Evolutionary conservation across 2,888 invertebrate genomes (phyloP).

Genomic region (Nephrotoma flavescens): DNA sequence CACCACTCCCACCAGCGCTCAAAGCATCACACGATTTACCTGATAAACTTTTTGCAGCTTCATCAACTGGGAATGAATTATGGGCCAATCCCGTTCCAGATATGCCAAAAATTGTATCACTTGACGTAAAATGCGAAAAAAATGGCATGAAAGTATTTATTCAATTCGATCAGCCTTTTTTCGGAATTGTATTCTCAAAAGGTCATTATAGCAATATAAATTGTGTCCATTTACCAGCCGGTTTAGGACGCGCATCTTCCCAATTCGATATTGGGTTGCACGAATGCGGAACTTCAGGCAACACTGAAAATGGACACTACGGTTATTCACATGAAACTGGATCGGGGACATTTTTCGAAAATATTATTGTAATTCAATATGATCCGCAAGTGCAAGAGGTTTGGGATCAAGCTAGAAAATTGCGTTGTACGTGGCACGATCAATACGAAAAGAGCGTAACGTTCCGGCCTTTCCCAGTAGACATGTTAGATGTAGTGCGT

Average conservation of each 20-base stretch:
- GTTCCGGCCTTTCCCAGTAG: slow-evolving; percentile 86
- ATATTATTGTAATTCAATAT: slow-evolving; percentile 85
- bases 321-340: slow-evolving; percentile 79
- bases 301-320: slow-evolving; percentile 76
- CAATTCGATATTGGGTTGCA: slow-evolving; percentile 86
- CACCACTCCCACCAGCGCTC: slow-evolving; percentile 42
- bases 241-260: slow-evolving; percentile 69
- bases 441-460: slow-evolving; percentile 92
- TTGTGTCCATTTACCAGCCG: slow-evolving; percentile 82
- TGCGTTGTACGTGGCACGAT: slow-evolving; percentile 90
- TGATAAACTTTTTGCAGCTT: slow-evolving; percentile 22
- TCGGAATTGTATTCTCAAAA: slow-evolving; percentile 90
- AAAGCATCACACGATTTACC: slow-evolving; percentile 27
- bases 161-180: slow-evolving; percentile 89
- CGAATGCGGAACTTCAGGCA: slow-evolving; percentile 83
- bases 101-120: slow-evolving; percentile 83
- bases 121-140: slow-evolving; percentile 90
- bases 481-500: slow-evolving; percentile 87
- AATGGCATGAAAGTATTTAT: slow-evolving; percentile 86
- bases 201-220: slow-evolving; percentile 87
- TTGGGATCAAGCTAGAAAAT: slow-evolving; percentile 86
- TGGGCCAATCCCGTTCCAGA: slow-evolving; percentile 79
- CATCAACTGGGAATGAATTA: slow-evolving; percentile 46
- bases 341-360: slow-evolving; percentile 85
- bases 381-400: slow-evolving; percentile 90